Percentiles rank a stretch among this genome's conserved stretches.
Conservation (phyloP, 2,888 invertebrate genomes). For the Serrognathus titanus region DNA sequence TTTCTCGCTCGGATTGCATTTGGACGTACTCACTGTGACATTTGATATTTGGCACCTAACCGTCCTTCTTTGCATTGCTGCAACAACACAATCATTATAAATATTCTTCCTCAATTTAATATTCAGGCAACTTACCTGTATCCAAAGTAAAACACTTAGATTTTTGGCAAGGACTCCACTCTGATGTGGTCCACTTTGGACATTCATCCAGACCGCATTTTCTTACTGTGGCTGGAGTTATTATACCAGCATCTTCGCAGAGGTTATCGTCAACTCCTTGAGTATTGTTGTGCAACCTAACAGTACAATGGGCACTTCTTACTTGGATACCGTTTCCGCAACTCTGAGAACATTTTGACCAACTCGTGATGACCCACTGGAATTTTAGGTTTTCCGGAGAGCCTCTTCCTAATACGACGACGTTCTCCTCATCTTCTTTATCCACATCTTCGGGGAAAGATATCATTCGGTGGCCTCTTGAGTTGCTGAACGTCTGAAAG, state of each 20-base stretch:
- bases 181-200: constrained; percentile 67
- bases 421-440: constrained; percentile 21
- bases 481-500: constrained; percentile 71
- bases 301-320: constrained; percentile 70
- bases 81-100: constrained; percentile 16
- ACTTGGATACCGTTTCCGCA: constrained; percentile 76
- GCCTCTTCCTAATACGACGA: constrained; percentile 31
- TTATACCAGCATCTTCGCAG: constrained; percentile 69
- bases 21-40: constrained; percentile 43
- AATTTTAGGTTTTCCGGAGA: constrained; percentile 56
- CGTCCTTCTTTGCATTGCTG: constrained; percentile 71
- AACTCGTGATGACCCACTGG: constrained; percentile 77
- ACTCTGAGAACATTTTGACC: constrained; percentile 82
- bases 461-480: constrained; percentile 67
- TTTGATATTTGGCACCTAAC: constrained; percentile 57
- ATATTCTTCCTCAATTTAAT: background rate
- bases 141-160: constrained; percentile 74
- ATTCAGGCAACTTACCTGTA: constrained; percentile 51
- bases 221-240: constrained; percentile 60
- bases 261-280: constrained; percentile 61
- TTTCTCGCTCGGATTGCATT: constrained; percentile 69
- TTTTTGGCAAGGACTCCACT: constrained; percentile 70
- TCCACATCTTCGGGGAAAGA: constrained; percentile 41
- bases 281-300: constrained; percentile 55
- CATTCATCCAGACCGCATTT: constrained; percentile 67